Evolutionary conservation across 2,888 invertebrate species (phyloP), one percentile per base, ranked within the genome.

Genomic region (Eudemis profundana): DNA sequence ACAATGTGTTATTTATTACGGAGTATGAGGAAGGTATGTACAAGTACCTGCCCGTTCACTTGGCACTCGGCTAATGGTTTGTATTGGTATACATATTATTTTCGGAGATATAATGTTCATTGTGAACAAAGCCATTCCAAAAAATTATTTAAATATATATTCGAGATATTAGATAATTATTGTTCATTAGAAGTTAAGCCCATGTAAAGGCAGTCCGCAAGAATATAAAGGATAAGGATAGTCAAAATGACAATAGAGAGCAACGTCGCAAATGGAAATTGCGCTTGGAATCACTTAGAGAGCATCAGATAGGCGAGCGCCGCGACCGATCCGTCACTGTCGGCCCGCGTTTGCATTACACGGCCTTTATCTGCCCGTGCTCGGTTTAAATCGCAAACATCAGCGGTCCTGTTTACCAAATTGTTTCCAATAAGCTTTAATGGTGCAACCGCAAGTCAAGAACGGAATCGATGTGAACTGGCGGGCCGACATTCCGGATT

Each of bases 241-340:
- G 81, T 80, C 79, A 74, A 84, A 86, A 88, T 86, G 85, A 89
- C 86, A 90, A 88, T 87, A 84, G 86, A 82, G 80, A 86, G 82
- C 85, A 82, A 81, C 84, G 79, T 87, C 79, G 87, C 86, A 84
- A 87, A 90, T 88, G 89, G 88, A 89, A 89, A 90, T 90, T 85
- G 84, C 80, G 84, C 81, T 85, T 81, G 82, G 87, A 90, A 90
- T 90, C 89, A 89, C 89, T 89, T 89, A 85, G 87, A 87, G 89
- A 84, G 85, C 89, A 92, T 92, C 92, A 90, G 90, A 91, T 90
- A 90, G 87, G 82, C 85, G 84, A 82, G 85, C 86, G 83, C 84
- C 84, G 86, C 85, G 83, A 79, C 86, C 92, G 90, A 91, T 91
- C 89, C 88, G 89, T 91, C 92, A 90, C 83, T 89, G 92, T 91